These are phyloP conservation scores for Spatulosminthurus flaviceps DNA, from an alignment of 2,888 invertebrate genomes.

Conservation along the genomic window DNA sequence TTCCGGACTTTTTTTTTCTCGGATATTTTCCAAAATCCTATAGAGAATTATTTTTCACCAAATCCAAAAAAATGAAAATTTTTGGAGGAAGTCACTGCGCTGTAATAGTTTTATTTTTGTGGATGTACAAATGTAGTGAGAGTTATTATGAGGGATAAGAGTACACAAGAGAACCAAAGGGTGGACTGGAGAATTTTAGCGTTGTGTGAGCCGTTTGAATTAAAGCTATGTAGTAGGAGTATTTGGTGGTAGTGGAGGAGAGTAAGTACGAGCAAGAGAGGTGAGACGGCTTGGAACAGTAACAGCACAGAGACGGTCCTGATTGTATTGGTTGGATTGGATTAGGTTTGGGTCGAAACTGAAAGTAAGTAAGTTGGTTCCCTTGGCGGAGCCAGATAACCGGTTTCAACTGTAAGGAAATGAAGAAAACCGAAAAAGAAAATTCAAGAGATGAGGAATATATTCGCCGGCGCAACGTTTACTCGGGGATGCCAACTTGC, in stretches of 20 bases:
- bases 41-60: no score
- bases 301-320: constrained; percentile 36
- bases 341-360: constrained; percentile 49
- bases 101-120: no score
- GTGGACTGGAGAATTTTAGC: no score
- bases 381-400: constrained; percentile 52
- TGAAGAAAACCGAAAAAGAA: constrained; percentile 55
- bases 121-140: no score
- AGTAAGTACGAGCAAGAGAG: constrained; percentile 38
- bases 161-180: no score
- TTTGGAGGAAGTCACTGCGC: no score
- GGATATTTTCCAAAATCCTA: no score
- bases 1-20: no score
- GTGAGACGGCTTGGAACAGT: constrained; percentile 35
- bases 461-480: constrained; percentile 54
- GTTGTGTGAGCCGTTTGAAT: background rate
- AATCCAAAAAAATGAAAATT: no score
- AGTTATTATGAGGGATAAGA: no score
- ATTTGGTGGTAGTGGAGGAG: constrained; percentile 21
- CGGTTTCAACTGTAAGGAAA: constrained; percentile 55
- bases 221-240: background rate
- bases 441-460: constrained; percentile 54
- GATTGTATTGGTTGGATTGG: constrained; percentile 41
- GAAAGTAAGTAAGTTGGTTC: constrained; percentile 54
- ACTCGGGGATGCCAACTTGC: constrained; percentile 12